These are phyloP conservation scores for Trachelus iudaicus DNA, from an alignment of 2,888 invertebrate species.

Conservation along the genomic window DNA sequence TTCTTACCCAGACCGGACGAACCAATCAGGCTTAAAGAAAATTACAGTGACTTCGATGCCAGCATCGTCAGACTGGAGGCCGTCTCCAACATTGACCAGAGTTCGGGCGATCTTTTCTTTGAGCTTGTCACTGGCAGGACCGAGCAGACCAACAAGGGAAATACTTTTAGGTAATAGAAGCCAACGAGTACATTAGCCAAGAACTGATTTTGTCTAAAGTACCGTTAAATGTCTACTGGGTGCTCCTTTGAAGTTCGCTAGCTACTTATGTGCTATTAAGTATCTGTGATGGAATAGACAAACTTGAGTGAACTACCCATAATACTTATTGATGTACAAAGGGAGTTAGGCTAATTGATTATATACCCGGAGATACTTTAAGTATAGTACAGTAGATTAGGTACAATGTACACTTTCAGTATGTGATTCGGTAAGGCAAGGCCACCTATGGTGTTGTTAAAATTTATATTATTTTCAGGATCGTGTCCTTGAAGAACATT, in stretches of 20 bases:
- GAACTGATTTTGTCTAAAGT: no score
- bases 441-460: not conserved
- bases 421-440: not conserved
- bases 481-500: conserved; percentile 75
- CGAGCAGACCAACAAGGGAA: conserved; percentile 85
- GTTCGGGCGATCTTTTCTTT: conserved; percentile 77
- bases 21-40: conserved; percentile 78
- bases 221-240: not conserved
- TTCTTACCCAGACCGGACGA: conserved; percentile 74
- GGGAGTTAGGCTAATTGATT: not conserved
- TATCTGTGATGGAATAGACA: not conserved
- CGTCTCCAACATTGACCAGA: conserved; percentile 80
- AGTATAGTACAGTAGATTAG: not conserved
- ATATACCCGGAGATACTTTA: not conserved
- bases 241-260: not conserved
- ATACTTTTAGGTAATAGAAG: conserved; percentile 67
- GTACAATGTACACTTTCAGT: not conserved
- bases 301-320: not conserved
- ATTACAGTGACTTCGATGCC: conserved; percentile 77
- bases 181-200: not conserved
- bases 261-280: not conserved
- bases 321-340: not conserved
- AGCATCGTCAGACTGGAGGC: conserved; percentile 80
- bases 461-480: conserved; percentile 39
- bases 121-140: conserved; percentile 85